Percentiles rank a stretch among this genome's conserved stretches.
Conservation (phyloP, 2,888 invertebrate genomes). For the Morpho helenor region DNA sequence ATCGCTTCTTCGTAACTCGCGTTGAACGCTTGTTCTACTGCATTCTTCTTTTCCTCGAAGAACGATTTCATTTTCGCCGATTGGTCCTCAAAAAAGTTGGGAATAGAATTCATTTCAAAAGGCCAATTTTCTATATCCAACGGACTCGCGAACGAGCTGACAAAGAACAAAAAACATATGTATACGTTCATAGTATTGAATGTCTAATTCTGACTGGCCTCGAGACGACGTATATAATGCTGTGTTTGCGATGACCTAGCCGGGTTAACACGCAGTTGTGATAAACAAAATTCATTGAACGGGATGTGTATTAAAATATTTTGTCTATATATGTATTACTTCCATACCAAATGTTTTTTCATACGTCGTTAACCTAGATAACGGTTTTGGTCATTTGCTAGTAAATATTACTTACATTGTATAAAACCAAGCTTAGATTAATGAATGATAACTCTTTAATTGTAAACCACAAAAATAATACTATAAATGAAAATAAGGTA, state of each 20-base stretch:
- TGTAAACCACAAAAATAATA: no score
- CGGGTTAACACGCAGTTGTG: conserved; percentile 6
- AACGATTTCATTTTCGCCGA: conserved; percentile 41
- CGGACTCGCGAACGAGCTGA: conserved; percentile 20
- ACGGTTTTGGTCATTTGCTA: background rate
- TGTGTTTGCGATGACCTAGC: conserved; percentile 7
- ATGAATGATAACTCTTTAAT: no score
- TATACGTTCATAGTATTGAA: conserved; percentile 35
- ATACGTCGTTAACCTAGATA: background rate
- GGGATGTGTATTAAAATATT: background rate
- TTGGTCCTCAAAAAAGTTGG: conserved; percentile 29
- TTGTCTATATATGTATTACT: background rate
- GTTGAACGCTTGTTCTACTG: conserved; percentile 35
- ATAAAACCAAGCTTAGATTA: no score
- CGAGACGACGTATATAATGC: background rate
- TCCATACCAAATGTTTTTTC: background rate
- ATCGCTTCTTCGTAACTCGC: conserved; percentile 39
- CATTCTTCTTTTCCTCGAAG: conserved; percentile 36
- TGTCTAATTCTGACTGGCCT: conserved; percentile 15
- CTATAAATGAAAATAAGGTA: no score
- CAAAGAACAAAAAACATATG: conserved; percentile 22
- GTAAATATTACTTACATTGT: no score
- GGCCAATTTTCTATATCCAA: conserved; percentile 13
- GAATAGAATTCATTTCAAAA: conserved; percentile 16
- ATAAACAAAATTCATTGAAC: conserved; percentile 3